phyloP scores from a whole-genome alignment of 2,888 invertebrate genomes.

The Scaptomyza cyrtandrae region DNA sequence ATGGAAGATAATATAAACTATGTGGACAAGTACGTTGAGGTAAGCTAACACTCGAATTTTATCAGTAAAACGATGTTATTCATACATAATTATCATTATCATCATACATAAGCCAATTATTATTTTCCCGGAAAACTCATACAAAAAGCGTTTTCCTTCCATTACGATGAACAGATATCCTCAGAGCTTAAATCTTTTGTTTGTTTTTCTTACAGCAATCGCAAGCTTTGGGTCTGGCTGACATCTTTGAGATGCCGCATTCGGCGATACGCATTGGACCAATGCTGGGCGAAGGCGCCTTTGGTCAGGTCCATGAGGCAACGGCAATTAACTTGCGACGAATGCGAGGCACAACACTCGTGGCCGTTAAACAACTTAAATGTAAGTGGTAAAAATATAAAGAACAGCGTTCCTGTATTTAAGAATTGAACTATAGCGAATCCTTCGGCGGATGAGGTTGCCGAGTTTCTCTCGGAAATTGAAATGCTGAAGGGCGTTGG shows the following conservation, averaged over 20 bases:
- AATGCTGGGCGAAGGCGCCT: conserved; percentile 90
- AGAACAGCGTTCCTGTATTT: background rate
- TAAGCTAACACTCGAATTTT: conserved; percentile 58
- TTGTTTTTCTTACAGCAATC: conserved; percentile 69
- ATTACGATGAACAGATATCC: too few relatives aligned
- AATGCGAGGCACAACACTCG: conserved; percentile 86
- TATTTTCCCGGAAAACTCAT: too few relatives aligned
- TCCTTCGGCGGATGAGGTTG: conserved; percentile 87
- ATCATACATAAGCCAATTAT: too few relatives aligned
- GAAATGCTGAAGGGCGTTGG: conserved; percentile 91
- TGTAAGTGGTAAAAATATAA: conserved; percentile 85
- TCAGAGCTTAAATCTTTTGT: too few relatives aligned
- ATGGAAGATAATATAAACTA: conserved; percentile 87
- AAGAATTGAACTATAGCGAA: conserved; percentile 84
- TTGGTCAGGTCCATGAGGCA: conserved; percentile 90
- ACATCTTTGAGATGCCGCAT: conserved; percentile 81
- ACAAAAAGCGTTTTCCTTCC: too few relatives aligned
- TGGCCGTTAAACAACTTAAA: conserved; percentile 91
- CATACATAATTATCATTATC: too few relatives aligned
- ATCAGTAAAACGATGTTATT: too few relatives aligned
- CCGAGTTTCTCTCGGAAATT: conserved; percentile 91
- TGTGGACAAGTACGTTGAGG: conserved; percentile 86
- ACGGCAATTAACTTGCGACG: conserved; percentile 86
- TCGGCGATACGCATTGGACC: conserved; percentile 81
- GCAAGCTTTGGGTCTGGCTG: conserved; percentile 76